phyloP scores from a whole-genome alignment of 2,888 invertebrate genomes.

The Ephialtes manifestator region DNA sequence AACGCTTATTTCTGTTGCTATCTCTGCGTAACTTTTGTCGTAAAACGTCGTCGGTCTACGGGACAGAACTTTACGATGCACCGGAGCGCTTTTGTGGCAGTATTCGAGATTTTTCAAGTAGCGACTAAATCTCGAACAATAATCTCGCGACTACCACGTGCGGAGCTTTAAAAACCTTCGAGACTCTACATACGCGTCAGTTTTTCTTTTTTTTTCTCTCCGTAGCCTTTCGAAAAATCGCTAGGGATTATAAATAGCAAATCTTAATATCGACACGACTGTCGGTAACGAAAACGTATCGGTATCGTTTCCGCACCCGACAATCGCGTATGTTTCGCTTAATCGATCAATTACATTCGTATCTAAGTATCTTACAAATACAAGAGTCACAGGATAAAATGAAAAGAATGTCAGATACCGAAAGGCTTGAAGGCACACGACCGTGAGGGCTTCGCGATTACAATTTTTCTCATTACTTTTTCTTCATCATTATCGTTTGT shows the following conservation, averaged over 20 bases:
- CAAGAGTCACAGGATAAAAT: conserved; percentile 68
- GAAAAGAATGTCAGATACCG: conserved; percentile 79
- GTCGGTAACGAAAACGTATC: conserved; percentile 50
- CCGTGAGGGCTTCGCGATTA: conserved; percentile 51
- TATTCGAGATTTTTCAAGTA: conserved; percentile 66
- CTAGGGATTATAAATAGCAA: conserved; percentile 5
- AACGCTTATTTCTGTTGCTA: conserved; percentile 38
- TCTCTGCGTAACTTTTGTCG: conserved; percentile 41
- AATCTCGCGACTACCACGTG: conserved; percentile 71
- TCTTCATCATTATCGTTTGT: conserved; percentile 14
- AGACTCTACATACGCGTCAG: conserved; percentile 12
- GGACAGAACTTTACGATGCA: conserved; percentile 55
- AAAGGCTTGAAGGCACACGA: conserved; percentile 77
- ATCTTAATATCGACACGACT: conserved; percentile 16
- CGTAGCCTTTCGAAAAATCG: neutral
- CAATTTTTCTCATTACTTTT: conserved; percentile 29
- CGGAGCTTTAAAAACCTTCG: conserved; percentile 46
- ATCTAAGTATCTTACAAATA: conserved; percentile 69
- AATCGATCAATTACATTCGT: conserved; percentile 41
- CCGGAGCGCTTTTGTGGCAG: conserved; percentile 66
- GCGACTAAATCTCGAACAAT: conserved; percentile 63
- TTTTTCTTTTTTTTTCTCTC: conserved; percentile 10
- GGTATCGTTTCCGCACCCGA: conserved; percentile 34
- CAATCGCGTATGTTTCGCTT: conserved; percentile 28
- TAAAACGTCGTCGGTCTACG: conserved; percentile 41